These are phyloP conservation scores for Drosophila willistoni DNA, from an alignment of 1,140 invertebrate species.

Conservation along the genomic window DNA sequence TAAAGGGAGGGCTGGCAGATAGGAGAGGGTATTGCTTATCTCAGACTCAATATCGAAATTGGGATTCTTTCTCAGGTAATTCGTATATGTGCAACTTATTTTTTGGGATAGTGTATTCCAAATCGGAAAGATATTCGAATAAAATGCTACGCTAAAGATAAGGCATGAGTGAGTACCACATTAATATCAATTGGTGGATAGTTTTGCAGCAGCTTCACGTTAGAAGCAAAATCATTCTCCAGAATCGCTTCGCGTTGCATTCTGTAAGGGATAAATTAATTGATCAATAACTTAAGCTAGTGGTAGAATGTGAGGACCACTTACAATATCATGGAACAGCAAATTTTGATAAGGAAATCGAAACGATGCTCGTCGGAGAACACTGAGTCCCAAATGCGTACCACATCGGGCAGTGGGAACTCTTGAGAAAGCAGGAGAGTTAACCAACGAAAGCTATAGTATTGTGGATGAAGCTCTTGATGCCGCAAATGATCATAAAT, in stretches of 20 bases:
- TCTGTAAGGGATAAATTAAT: conserved; percentile 83
- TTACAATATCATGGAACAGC: conserved; percentile 98
- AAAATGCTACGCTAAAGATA: conserved; percentile 59
- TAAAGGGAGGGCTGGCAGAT: not conserved
- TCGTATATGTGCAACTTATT: conserved; percentile 21
- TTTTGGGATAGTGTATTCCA: conserved; percentile 25
- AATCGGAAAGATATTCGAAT: no score
- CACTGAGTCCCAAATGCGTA: conserved; percentile 97
- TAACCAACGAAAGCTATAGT: conserved; percentile 93
- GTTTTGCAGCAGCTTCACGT: conserved; percentile 96
- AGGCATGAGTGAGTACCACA: conserved; percentile 73
- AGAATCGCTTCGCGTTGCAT: conserved; percentile 92
- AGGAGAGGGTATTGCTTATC: conserved; percentile 30
- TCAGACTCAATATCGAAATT: conserved; percentile 19
- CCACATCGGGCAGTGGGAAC: conserved; percentile 97
- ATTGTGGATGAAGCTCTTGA: conserved; percentile 96
- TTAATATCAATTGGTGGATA: conserved; percentile 90
- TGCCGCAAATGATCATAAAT: conserved; percentile 90
- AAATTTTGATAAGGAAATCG: conserved; percentile 94
- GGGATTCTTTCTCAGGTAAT: conserved; percentile 1
- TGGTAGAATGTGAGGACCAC: conserved; percentile 62
- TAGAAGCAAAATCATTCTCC: conserved; percentile 93
- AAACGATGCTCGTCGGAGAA: conserved; percentile 95
- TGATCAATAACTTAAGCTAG: not conserved
- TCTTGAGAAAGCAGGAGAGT: conserved; percentile 98